A percentile compares a stretch with the other conserved stretches of the same genome.
phyloP scores from a whole-genome alignment of 1,140 invertebrate species.

The Cecropterus lyciades region DNA sequence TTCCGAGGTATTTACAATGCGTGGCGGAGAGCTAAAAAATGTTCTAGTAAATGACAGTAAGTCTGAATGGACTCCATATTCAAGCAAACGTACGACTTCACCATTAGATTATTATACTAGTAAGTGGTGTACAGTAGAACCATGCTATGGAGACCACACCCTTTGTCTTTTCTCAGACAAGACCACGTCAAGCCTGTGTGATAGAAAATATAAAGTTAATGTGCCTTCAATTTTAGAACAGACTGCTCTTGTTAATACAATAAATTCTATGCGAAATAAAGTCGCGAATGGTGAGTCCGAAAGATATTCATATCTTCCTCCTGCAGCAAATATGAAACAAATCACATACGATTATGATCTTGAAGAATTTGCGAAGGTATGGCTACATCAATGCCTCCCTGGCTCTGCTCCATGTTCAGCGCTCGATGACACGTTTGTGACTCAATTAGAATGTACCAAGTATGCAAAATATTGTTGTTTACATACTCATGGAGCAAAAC shows the following conservation, averaged over 20 bases:
- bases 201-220: constrained; percentile 50
- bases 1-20: constrained; percentile 58
- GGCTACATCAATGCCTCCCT: constrained; percentile 71
- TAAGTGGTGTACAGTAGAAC: constrained; percentile 67
- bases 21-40: constrained; percentile 53
- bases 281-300: constrained; percentile 57
- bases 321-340: constrained; percentile 74
- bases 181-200: constrained; percentile 54
- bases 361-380: constrained; percentile 61
- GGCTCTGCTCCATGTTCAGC: constrained; percentile 68
- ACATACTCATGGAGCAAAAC: constrained; percentile 32
- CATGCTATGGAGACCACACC: constrained; percentile 74
- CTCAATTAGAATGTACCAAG: constrained; percentile 73
- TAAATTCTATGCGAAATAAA: constrained; percentile 73
- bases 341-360: constrained; percentile 71
- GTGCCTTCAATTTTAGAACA: constrained; percentile 53
- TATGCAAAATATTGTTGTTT: constrained; percentile 60
- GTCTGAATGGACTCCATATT: constrained; percentile 29
- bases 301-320: constrained; percentile 64
- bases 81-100: constrained; percentile 17
- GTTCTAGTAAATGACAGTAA: constrained; percentile 42
- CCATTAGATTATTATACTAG: constrained; percentile 42
- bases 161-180: constrained; percentile 63
- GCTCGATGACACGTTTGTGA: constrained; percentile 56
- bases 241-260: constrained; percentile 59